Percentiles rank a stretch among this genome's conserved stretches.
Evolutionary conservation across 2,797 vertebrate species (phyloP).

Genomic region (Rhinichthys osculus): DNA sequence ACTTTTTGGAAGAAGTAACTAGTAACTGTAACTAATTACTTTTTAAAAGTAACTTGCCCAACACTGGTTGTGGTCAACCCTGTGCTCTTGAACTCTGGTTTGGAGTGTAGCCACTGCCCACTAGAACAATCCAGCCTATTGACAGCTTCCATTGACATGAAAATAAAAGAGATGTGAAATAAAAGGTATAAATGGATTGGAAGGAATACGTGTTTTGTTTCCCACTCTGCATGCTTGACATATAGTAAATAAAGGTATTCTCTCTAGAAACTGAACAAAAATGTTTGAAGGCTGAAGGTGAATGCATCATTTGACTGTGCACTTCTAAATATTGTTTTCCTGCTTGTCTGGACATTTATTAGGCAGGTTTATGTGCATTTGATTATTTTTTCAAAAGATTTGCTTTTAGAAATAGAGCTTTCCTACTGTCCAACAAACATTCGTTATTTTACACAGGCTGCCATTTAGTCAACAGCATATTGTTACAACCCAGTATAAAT

Average conservation of each 20-base stretch:
- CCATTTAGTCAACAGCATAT: not conserved
- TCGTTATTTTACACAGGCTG: not conserved
- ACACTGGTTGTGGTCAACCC: constrained; percentile 56
- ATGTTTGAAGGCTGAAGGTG: not conserved
- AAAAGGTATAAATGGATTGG: constrained; percentile 50
- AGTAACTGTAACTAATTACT: too few relatives aligned
- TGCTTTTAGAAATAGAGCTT: not conserved
- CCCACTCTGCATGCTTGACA: not conserved
- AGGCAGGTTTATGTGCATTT: not conserved
- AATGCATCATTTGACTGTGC: not conserved
- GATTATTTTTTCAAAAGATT: not conserved
- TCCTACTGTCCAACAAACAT: not conserved
- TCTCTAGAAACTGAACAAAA: not conserved
- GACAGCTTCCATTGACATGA: constrained; percentile 72
- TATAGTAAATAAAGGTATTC: constrained; percentile 29
- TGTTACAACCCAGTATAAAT: not conserved
- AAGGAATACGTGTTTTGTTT: not conserved
- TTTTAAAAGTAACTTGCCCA: too few relatives aligned
- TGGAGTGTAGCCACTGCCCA: constrained; percentile 58
- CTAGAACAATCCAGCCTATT: constrained; percentile 66
- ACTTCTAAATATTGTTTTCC: not conserved
- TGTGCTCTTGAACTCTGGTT: constrained; percentile 62
- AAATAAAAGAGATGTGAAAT: constrained; percentile 65
- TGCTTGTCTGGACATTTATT: not conserved
- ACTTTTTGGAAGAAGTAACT: too few relatives aligned